phyloP scores from a whole-genome alignment of 2,888 invertebrate species.

The Timema podura region DNA sequence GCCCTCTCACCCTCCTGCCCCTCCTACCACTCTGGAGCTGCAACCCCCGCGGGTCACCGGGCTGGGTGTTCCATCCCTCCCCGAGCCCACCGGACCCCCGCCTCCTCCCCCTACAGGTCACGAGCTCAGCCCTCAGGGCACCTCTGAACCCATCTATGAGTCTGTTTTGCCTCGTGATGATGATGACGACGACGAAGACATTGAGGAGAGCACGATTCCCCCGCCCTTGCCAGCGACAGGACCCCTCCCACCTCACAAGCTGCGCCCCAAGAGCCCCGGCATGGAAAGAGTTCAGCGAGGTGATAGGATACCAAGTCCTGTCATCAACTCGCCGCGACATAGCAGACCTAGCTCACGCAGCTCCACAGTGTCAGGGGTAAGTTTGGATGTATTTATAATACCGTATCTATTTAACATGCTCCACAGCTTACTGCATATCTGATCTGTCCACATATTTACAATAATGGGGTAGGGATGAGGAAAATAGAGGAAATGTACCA shows the following conservation, averaged over 20 bases:
- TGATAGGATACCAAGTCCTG: conserved; percentile 31
- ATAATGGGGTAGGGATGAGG: too few relatives aligned
- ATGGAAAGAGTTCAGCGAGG: conserved; percentile 40
- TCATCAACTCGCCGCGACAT: conserved; percentile 30
- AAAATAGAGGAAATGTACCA: not conserved
- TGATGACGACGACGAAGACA: conserved; percentile 29
- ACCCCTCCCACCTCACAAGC: conserved; percentile 42
- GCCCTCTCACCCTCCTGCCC: conserved; percentile 35
- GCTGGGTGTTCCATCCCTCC: conserved; percentile 59
- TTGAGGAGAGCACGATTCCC: conserved; percentile 11
- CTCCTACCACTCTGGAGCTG: conserved; percentile 35
- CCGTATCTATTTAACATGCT: not conserved
- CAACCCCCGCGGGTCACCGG: conserved; percentile 38
- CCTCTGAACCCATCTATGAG: conserved; percentile 72
- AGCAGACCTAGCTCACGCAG: conserved; percentile 50
- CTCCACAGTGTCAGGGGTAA: conserved; percentile 47
- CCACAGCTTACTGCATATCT: too few relatives aligned
- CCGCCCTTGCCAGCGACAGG: conserved; percentile 41
- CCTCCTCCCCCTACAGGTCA: conserved; percentile 56
- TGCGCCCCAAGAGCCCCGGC: conserved; percentile 44
- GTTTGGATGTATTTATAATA: conserved; percentile 29
- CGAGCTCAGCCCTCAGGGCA: conserved; percentile 12
- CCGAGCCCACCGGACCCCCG: conserved; percentile 72
- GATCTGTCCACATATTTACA: too few relatives aligned
- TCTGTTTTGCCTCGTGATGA: conserved; percentile 71